Conservation (phyloP, 2,888 invertebrate genomes). For the Drosophila aldrichi region DNA sequence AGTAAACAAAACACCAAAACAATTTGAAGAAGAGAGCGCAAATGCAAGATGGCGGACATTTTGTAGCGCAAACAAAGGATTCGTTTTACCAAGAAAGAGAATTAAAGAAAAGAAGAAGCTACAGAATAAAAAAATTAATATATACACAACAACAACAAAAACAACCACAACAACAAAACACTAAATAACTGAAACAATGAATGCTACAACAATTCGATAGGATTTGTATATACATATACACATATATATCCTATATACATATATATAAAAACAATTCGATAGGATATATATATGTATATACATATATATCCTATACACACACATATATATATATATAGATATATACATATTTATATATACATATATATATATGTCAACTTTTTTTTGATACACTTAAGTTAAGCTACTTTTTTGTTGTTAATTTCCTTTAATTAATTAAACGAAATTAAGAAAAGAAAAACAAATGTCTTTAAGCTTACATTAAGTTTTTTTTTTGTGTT, state of each 20-base stretch:
- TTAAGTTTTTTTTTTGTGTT: conserved; percentile 63
- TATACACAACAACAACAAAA: too few species aligned
- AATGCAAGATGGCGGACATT: conserved; percentile 3
- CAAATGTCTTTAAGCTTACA: conserved; percentile 44
- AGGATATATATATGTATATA: conserved; percentile 27
- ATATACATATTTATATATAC: conserved; percentile 1
- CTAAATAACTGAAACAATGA: conserved; percentile 29
- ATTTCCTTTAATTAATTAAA: conserved; percentile 40
- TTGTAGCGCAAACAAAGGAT: conserved; percentile 19
- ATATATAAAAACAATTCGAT: too few species aligned
- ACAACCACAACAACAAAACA: conserved; percentile 27
- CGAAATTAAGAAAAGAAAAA: background rate
- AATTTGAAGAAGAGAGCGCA: conserved; percentile 7
- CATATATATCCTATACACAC: too few species aligned
- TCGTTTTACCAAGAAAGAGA: conserved; percentile 16
- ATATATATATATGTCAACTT: conserved; percentile 5
- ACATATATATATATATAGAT: conserved; percentile 24
- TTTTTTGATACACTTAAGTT: conserved; percentile 41
- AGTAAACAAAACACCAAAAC: conserved; percentile 33
- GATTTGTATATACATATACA: conserved; percentile 15
- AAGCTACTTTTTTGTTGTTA: conserved; percentile 61
- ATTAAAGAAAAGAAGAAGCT: too few species aligned
- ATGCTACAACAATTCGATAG: conserved; percentile 48
- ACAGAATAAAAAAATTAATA: too few species aligned
- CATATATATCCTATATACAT: too few species aligned